Evolutionary conservation across 2,888 invertebrate genomes (phyloP).

Genomic region (Tetramorium bicarinatum): DNA sequence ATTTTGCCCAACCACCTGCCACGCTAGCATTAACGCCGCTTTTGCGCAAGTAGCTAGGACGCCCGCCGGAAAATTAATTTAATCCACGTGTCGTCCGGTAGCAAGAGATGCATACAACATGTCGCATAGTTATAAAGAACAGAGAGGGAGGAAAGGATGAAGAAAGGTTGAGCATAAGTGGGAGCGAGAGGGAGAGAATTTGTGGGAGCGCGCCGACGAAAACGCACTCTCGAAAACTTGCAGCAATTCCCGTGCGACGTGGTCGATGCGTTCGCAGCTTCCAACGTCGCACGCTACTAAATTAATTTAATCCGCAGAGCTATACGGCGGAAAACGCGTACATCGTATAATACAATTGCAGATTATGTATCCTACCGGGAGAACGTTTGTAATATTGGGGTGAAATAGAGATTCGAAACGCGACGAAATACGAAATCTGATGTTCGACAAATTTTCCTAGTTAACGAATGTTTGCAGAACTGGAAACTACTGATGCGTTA

Average conservation of each 20-base stretch:
- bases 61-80: conserved; percentile 72
- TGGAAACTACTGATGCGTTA: background rate
- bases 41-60: conserved; percentile 60
- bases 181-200: conserved; percentile 16
- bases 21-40: conserved; percentile 49
- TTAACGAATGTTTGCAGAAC: conserved; percentile 32
- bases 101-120: conserved; percentile 45
- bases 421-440: conserved; percentile 24
- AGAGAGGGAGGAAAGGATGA: conserved; percentile 26
- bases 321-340: conserved; percentile 43
- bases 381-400: conserved; percentile 40
- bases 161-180: background rate
- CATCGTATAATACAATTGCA: conserved; percentile 51
- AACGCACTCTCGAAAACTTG: conserved; percentile 47
- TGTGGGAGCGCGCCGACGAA: conserved; percentile 35
- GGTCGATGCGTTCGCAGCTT: conserved; percentile 48
- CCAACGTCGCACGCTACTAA: conserved; percentile 51
- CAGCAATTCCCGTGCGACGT: conserved; percentile 38
- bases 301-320: conserved; percentile 57
- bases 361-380: conserved; percentile 51
- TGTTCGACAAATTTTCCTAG: conserved; percentile 40
- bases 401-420: conserved; percentile 31
- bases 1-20: conserved; percentile 54
- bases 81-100: conserved; percentile 66
- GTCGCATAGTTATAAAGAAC: conserved; percentile 55